phyloP scores from a whole-genome alignment of 2,113 vertebrate genomes.

The Malurus alboscapulatus region DNA sequence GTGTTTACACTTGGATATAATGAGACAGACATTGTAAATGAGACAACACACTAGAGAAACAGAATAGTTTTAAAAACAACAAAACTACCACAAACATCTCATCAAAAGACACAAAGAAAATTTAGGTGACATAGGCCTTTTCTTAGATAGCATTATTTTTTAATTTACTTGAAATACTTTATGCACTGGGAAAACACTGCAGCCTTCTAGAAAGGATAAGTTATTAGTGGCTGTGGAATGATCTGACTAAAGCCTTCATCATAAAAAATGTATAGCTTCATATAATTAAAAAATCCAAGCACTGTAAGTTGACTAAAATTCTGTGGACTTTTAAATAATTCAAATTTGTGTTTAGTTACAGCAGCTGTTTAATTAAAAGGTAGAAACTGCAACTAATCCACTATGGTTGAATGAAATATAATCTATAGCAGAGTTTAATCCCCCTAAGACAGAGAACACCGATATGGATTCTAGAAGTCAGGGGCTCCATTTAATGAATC shows the following conservation, averaged over 20 bases:
- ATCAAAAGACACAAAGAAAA: background rate
- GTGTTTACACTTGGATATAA: slow-evolving; percentile 10
- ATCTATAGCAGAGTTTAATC: slow-evolving; percentile 68
- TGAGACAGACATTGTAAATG: background rate
- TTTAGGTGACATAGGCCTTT: background rate
- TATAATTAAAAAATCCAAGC: slow-evolving; percentile 76
- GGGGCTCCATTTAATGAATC: slow-evolving; percentile 66
- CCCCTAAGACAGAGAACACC: slow-evolving; percentile 66
- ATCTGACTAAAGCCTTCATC: slow-evolving; percentile 68
- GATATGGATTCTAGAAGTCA: slow-evolving; percentile 68
- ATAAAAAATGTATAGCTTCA: slow-evolving; percentile 77
- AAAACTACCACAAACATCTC: background rate
- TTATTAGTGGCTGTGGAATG: slow-evolving; percentile 63
- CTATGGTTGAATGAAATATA: slow-evolving; percentile 77
- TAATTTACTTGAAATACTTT: slow-evolving; percentile 59
- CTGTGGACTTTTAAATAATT: slow-evolving; percentile 81
- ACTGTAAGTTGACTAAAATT: slow-evolving; percentile 68
- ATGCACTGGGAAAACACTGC: slow-evolving; percentile 47
- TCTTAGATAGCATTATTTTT: slow-evolving; percentile 45
- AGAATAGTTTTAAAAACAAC: background rate
- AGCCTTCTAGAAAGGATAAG: slow-evolving; percentile 54
- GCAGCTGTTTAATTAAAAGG: slow-evolving; percentile 84
- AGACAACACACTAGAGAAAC: background rate
- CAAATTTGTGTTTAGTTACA: slow-evolving; percentile 75
- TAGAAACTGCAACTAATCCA: slow-evolving; percentile 82